phyloP scores from a whole-genome alignment of 2,113 vertebrate genomes.

The Colius striatus region DNA sequence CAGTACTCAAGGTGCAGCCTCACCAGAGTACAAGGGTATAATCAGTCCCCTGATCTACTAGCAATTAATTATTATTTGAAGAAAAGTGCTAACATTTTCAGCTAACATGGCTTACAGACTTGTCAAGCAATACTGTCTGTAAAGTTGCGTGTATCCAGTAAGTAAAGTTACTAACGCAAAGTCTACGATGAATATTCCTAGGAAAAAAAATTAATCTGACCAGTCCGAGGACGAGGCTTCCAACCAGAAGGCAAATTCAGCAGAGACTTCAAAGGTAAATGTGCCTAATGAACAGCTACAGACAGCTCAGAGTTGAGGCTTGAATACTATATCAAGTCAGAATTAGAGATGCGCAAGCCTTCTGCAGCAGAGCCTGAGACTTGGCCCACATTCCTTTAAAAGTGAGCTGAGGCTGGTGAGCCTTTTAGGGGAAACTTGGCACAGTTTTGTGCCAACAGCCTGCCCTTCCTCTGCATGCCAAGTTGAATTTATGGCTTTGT shows the following conservation, averaged over 20 bases:
- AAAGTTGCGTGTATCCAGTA: background rate
- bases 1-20: too few species aligned
- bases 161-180: background rate
- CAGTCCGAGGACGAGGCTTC: background rate
- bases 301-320: background rate
- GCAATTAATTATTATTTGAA: background rate
- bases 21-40: too few species aligned
- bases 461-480: background rate
- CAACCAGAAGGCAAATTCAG: background rate
- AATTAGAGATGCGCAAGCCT: background rate
- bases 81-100: background rate
- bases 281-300: background rate
- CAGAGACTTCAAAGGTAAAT: conserved; percentile 3
- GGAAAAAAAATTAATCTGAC: background rate
- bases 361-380: background rate
- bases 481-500: background rate
- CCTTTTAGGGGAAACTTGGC: background rate
- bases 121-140: background rate
- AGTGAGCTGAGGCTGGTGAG: background rate
- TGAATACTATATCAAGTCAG: conserved; percentile 9
- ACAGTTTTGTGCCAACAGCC: background rate
- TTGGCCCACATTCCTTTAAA: background rate
- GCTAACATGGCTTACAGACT: background rate
- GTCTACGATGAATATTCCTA: background rate
- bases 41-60: too few species aligned